These are phyloP conservation scores for Alcedo atthis DNA, from an alignment of 2,797 vertebrate genomes.

Conservation along the genomic window DNA sequence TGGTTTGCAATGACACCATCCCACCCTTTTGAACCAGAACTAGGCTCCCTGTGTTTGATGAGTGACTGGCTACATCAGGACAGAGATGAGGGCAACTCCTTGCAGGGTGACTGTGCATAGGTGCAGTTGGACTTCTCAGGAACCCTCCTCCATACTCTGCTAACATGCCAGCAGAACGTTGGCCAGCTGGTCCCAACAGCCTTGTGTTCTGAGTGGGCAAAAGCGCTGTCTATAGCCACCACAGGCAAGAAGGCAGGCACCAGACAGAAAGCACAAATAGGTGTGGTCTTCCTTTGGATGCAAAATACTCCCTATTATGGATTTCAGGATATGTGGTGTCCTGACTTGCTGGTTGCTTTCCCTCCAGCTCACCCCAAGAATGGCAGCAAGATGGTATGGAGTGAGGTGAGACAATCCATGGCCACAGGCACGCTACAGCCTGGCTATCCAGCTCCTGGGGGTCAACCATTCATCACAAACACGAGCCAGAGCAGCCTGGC, in stretches of 20 bases:
- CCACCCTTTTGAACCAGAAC: not conserved
- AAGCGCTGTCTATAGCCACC: not conserved
- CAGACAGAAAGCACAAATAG: not conserved
- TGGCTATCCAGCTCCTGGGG: not conserved
- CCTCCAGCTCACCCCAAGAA: not conserved
- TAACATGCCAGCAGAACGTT: not conserved
- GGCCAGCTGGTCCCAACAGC: not conserved
- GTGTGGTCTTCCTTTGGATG: not conserved
- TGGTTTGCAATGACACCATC: not conserved
- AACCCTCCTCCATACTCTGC: not conserved
- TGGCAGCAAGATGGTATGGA: not conserved
- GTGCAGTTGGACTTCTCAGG: not conserved
- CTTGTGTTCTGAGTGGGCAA: not conserved
- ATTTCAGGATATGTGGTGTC: not conserved
- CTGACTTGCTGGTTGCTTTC: not conserved
- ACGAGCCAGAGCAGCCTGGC: not conserved
- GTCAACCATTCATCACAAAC: not conserved
- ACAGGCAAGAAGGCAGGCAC: not conserved
- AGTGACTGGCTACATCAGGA: not conserved
- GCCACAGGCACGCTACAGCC: not conserved
- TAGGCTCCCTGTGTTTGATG: not conserved
- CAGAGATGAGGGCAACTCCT: not conserved
- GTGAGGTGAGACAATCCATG: not conserved
- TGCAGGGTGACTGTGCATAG: fast-evolving
- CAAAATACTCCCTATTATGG: not conserved